Conservation (phyloP, 2,888 invertebrate genomes). For the Neoitamus cyanurus region DNA sequence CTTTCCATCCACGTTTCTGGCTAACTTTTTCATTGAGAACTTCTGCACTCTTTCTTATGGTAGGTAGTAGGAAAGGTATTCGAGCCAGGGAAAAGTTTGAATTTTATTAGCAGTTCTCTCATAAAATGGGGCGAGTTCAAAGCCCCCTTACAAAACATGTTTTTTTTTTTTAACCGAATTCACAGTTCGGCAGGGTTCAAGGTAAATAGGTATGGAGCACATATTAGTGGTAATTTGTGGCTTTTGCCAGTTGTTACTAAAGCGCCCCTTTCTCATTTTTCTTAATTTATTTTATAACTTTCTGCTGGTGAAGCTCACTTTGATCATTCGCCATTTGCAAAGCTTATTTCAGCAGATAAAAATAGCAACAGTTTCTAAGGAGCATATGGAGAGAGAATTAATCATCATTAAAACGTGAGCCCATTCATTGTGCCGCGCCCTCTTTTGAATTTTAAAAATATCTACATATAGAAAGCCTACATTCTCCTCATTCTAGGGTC, state of each 20-base stretch:
- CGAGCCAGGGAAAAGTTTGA: neutral
- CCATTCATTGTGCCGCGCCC: neutral
- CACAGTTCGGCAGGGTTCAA: neutral
- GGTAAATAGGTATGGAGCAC: neutral
- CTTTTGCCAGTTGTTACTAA: neutral
- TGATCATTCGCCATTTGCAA: neutral
- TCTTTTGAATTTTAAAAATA: neutral
- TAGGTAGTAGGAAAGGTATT: no score
- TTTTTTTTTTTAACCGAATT: neutral
- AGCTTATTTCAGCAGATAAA: neutral
- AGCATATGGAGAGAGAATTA: neutral
- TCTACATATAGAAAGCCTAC: neutral
- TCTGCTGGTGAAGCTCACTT: neutral
- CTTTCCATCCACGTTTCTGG: neutral
- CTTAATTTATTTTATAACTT: neutral
- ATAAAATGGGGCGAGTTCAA: neutral
- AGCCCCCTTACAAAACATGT: neutral
- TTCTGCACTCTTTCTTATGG: neutral
- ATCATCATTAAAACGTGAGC: neutral
- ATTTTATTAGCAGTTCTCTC: slow-evolving; percentile 18
- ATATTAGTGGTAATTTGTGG: neutral
- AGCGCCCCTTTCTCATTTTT: neutral
- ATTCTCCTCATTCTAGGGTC: neutral
- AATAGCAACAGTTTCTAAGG: neutral
- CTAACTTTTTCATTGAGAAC: neutral